Conservation (phyloP, 2,797 vertebrate species). For the Scolopax bukidnonensis region DNA sequence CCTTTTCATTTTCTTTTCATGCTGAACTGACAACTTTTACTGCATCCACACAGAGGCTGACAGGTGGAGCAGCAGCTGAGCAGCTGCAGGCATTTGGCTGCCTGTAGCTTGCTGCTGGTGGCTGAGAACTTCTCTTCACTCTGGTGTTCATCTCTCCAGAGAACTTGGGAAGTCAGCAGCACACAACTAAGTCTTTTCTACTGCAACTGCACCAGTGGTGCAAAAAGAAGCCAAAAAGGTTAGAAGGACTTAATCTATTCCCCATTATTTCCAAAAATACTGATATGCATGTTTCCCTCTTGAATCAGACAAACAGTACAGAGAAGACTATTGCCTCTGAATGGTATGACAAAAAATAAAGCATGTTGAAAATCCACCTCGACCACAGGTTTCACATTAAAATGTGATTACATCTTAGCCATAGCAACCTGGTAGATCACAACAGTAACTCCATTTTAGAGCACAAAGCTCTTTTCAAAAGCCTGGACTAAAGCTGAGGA, state of each 20-base stretch:
- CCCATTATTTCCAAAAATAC: background rate
- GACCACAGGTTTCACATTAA: background rate
- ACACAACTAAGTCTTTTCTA: background rate
- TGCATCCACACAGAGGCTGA: constrained; percentile 11
- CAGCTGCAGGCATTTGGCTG: constrained; percentile 64
- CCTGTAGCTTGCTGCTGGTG: constrained; percentile 31
- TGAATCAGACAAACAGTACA: background rate
- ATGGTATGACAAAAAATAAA: background rate
- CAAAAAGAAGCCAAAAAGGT: background rate
- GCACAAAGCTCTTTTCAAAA: background rate
- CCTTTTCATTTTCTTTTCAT: constrained; percentile 25
- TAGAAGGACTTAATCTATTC: background rate
- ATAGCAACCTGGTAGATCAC: background rate
- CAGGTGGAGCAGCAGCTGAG: constrained; percentile 67
- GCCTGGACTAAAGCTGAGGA: background rate
- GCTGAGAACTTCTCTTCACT: background rate
- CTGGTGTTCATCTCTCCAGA: background rate
- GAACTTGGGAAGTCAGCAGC: background rate
- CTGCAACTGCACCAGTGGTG: background rate
- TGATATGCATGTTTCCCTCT: background rate
- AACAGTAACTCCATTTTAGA: background rate
- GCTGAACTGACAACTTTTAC: constrained; percentile 49
- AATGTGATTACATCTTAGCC: background rate
- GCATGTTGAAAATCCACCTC: background rate
- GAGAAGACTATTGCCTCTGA: background rate